Conservation (phyloP, 2,113 vertebrate genomes). For the Equus przewalskii region DNA sequence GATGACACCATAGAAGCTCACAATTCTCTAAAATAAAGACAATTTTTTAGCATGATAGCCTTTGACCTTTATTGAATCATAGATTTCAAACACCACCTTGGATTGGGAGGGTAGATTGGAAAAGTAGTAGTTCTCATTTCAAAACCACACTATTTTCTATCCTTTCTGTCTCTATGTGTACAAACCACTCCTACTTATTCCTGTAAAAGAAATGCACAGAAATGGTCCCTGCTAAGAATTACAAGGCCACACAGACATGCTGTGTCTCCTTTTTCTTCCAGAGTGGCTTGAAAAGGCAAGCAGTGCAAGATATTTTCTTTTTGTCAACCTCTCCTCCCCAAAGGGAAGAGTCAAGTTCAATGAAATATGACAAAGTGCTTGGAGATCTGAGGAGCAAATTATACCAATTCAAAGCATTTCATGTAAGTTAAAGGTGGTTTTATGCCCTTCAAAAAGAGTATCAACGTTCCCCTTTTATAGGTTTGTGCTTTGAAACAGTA, state of each 20-base stretch:
- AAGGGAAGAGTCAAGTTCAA: background rate
- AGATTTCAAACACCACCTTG: background rate
- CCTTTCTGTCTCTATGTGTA: accelerated
- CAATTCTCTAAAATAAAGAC: background rate
- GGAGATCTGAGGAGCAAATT: conserved; percentile 29
- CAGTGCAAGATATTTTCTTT: background rate
- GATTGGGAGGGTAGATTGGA: background rate
- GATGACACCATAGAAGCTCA: background rate
- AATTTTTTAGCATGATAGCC: background rate
- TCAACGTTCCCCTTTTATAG: background rate
- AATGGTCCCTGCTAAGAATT: background rate
- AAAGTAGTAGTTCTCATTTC: background rate
- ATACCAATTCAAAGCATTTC: background rate
- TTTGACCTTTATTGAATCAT: background rate
- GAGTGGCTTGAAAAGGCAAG: background rate
- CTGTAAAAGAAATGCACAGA: background rate
- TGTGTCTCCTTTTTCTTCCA: background rate
- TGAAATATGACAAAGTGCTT: background rate
- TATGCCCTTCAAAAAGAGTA: background rate
- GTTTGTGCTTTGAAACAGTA: conserved; percentile 34
- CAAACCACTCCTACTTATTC: background rate
- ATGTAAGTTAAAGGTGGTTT: conserved; percentile 18
- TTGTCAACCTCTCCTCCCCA: background rate
- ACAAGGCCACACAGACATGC: background rate
- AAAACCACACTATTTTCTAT: background rate